Base-by-base conservation (phyloP, 2,888 invertebrate genomes). In the Monochamus alternatus region DNA sequence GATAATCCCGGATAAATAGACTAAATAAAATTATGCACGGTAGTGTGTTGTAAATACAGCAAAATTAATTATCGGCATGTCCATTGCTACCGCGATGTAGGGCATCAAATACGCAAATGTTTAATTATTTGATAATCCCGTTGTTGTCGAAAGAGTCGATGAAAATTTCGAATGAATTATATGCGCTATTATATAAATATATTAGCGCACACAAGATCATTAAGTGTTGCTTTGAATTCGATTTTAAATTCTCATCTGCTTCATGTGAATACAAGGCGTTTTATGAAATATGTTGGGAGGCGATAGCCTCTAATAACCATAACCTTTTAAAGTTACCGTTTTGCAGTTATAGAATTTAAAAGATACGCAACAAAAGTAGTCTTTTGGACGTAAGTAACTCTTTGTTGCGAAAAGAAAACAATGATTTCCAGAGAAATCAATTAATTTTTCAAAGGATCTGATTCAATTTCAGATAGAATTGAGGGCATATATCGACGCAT, bases 1-100 rank as follows among this genome's bases (percentile, higher is more conserved):
- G 66, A 78, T 67, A 74, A 76, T 71, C 71, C 76, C 47, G 75
- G 73, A 76, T 79, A 79, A 76, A 77, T 78, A 76, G 58, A 60
- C 74, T 69, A 69, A 77, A 76, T 73, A 22, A 72, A 77, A 77
- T 79, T 74, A 76, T 73, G 75, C 22, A 51, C 30, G 8, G 75
- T 70, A 72, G 64, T 58, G 75, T 63, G 63, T 73, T 73, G 75
- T 75, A 78, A 78, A 75, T 78, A 74, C 71, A 64, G 64, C 31
- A 47, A 47, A 69, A 69, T 69, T 69, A 69, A 69, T 69, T 69
- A 60, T 60, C 55, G 55, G n/a, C 52, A 69, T 47, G 69, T 47
- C 22, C 43, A 47, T 32, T 44, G 60, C 9, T 43, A 69, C 31
- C 3, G 44, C 60, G 12, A 44, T 14, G n/a, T 31, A 22, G 47